Evolutionary conservation across 2,888 invertebrate species (phyloP), one percentile per base, ranked within the genome.

Genomic region (Rambutsinella grinnellia): DNA sequence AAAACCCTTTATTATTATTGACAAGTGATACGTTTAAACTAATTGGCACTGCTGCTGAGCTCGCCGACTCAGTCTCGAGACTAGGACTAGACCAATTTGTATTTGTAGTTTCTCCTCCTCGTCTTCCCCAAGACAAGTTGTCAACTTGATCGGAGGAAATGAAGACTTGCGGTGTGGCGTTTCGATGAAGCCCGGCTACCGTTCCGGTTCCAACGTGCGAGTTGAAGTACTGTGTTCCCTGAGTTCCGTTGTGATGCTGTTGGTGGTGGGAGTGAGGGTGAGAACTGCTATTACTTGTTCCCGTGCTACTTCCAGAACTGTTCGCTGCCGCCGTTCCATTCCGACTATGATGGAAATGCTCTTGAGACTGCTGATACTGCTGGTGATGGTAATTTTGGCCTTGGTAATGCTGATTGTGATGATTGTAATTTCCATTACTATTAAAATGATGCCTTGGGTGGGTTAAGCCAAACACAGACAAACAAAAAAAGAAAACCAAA

Each of bases 311-410:
- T 24, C 62, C 63, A 17, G n/a, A 17, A 47, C 51, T 27, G 15
- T n/a, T n/a, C n/a, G n/a, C 26, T 56, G 56, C 17, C 36, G 5
- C 36, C 15, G 53, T 53, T 65, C 36, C 67, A 60, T 69, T 69
- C 26, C 78, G 60, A 19, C 54, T n/a, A 47, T 74, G 61, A 53
- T 77, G 62, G 67, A 76, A 74, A 47, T 78, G 36, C 65, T 79
- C 74, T 36, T 75, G 76, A 49, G 61, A 26, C 54, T 79, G 74
- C 21, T 78, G 77, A 49, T 82, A n/a, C n/a, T n/a, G 60, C 44
- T 75, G 49, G 49, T 77, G 49, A 19, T 79, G 76, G 49, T 79
- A 74, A 21, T 51, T 49, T 36, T 53, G 62, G 10, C 70, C 70
- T 21, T 74, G 58, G 53, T 74, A 74, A 57, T 67, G 60, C 57